Evolutionary conservation across 2,888 invertebrate species (phyloP), one percentile per base, ranked within the genome.

Genomic region (Cantharis nigra): DNA sequence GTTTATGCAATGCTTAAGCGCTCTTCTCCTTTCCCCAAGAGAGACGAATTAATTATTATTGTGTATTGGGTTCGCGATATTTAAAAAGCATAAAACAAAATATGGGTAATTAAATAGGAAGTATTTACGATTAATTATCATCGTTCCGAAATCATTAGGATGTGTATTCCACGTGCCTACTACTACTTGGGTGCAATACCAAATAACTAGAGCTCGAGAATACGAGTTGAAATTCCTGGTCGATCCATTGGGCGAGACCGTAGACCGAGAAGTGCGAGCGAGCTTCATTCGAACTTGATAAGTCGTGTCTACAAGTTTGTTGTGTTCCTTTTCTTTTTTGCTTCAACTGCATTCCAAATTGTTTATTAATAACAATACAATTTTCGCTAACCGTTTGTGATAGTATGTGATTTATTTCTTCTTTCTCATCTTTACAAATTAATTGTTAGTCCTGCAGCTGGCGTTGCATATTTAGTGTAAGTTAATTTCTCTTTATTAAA

Each of bases 221-320:
- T 49, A 49, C 49, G 65, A 67, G 20, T 67, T 18, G 65, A 67
- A 67, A 67, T 67, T 26, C 26, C 65, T 67, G 65, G 20, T 23
- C 65, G 26, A 20, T 26, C 65, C 20, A 67, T 67, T 20, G 65
- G 65, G 20, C 18, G 20, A 64, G 64, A 64, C 20, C 64, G 75
- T 76, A 64, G 64, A 64, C 20, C 64, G 75, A 78, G 77, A 72
- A 79, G 80, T 79, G 77, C 80, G 80, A 80, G 75, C 76, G 75
- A 74, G 75, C 63, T 70, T 72, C 78, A 75, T 74, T 78, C 78
- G 74, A 73, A 67, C 71, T 69, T 74, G 78, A 74, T 76, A 49
- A 78, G 78, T 78, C 78, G 78, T 72, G 76, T 71, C 69, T 70
- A 70, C 76, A 76, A 70, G 78, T 76, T 76, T 64, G 76, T 74